A percentile compares a stretch with the other conserved stretches of the same genome.
Conservation (phyloP, 2,113 vertebrate species). For the Platanista minor region DNA sequence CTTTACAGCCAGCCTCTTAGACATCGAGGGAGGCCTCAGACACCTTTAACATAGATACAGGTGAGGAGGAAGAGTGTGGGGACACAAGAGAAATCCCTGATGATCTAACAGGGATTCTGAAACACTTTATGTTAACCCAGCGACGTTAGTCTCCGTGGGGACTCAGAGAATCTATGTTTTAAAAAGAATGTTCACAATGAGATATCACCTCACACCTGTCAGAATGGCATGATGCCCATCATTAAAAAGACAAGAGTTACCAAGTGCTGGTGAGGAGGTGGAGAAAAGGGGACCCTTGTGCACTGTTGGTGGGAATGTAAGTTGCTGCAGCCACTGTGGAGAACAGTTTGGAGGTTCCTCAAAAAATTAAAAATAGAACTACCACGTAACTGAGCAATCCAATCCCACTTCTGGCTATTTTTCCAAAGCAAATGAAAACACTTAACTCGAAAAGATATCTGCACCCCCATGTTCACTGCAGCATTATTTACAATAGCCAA, state of each 20-base stretch:
- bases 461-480: background rate
- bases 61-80: background rate
- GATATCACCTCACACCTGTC: background rate
- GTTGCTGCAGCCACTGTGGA: background rate
- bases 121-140: background rate
- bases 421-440: background rate
- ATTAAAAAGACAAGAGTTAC: background rate
- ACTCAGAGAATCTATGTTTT: background rate
- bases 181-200: background rate
- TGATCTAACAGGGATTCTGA: background rate
- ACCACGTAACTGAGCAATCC: background rate
- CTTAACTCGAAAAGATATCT: background rate
- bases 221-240: background rate
- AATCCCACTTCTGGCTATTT: background rate
- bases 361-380: background rate
- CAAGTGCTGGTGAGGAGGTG: background rate
- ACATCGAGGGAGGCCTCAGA: background rate
- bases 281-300: background rate
- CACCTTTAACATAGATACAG: background rate
- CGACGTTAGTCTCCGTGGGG: background rate
- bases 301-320: background rate
- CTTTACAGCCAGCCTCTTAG: background rate
- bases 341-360: background rate
- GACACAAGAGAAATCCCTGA: background rate
- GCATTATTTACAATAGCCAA: background rate